A percentile compares a stretch with the other conserved stretches of the same genome.
Conservation (phyloP, 2,797 vertebrate genomes). For the Petrocephalus sullivani region DNA sequence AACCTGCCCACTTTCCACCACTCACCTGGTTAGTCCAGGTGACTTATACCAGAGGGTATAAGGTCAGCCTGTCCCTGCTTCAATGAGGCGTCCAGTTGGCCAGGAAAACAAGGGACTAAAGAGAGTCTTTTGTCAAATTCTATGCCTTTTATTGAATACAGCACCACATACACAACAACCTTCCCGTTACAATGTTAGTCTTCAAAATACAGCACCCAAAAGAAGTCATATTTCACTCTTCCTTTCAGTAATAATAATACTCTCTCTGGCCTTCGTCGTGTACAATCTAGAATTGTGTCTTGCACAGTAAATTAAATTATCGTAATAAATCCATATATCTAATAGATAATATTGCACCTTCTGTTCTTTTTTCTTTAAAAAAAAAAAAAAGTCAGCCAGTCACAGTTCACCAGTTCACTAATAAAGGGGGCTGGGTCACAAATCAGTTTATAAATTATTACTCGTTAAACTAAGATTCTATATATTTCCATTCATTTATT, state of each 20-base stretch:
- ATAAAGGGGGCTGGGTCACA: conserved; percentile 8
- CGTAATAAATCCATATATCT: conserved; percentile 6
- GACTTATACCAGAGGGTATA: background rate
- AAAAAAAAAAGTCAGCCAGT: background rate
- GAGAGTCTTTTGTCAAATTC: conserved; percentile 5
- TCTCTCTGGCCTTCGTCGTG: background rate
- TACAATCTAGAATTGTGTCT: conserved; percentile 5
- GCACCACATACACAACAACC: conserved; percentile 18
- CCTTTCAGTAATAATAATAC: background rate
- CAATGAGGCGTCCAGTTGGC: background rate
- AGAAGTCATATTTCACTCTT: background rate
- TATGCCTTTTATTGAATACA: conserved; percentile 16
- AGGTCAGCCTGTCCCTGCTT: background rate
- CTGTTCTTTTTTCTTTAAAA: background rate
- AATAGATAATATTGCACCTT: conserved; percentile 8
- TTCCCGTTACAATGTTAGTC: conserved; percentile 19
- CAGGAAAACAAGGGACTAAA: background rate
- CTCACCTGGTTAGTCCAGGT: background rate
- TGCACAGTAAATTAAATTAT: background rate
- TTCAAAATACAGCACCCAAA: conserved; percentile 21
- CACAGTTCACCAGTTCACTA: conserved; percentile 11
- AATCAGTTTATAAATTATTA: background rate
- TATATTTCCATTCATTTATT: conserved; percentile 3
- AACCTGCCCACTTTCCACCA: background rate
- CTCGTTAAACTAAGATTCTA: background rate